phyloP scores from a whole-genome alignment of 2,888 invertebrate genomes.

The Eueremaeus valkanovi region DNA sequence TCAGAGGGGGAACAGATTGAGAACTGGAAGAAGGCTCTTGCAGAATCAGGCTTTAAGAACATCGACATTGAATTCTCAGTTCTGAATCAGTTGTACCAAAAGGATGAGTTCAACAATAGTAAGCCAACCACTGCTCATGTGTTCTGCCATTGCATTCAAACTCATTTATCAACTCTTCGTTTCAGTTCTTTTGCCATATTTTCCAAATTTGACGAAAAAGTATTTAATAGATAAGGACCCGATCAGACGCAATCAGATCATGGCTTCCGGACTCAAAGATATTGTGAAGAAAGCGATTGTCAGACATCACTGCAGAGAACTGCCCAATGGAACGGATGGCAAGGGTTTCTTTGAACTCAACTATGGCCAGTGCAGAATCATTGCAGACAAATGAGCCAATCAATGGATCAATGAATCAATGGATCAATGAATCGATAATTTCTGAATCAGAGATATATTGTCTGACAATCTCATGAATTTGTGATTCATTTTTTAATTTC shows the following conservation, averaged over 20 bases:
- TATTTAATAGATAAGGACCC: conserved; percentile 37
- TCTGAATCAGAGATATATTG: no score
- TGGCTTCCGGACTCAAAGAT: conserved; percentile 37
- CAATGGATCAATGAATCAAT: background rate
- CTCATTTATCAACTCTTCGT: no score
- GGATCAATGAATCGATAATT: no score
- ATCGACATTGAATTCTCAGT: conserved; percentile 31
- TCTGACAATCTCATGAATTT: no score
- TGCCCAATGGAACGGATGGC: background rate
- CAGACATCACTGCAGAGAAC: conserved; percentile 34
- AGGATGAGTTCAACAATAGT: conserved; percentile 36
- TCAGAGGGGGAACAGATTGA: conserved; percentile 35
- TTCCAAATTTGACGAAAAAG: conserved; percentile 40
- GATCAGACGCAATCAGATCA: conserved; percentile 34
- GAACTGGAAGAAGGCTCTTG: conserved; percentile 14
- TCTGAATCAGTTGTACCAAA: conserved; percentile 33
- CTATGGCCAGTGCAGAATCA: conserved; percentile 38
- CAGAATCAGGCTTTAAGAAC: conserved; percentile 12
- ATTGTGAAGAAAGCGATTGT: conserved; percentile 33
- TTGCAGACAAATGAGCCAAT: conserved; percentile 26
- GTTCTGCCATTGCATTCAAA: background rate
- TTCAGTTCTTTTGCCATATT: conserved; percentile 38
- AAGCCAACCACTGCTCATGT: background rate
- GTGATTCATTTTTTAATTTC: no score
- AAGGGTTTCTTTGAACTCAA: conserved; percentile 29